Evolutionary conservation across 2,797 vertebrate genomes (phyloP).

Genomic region (Onychomys arenicola): DNA sequence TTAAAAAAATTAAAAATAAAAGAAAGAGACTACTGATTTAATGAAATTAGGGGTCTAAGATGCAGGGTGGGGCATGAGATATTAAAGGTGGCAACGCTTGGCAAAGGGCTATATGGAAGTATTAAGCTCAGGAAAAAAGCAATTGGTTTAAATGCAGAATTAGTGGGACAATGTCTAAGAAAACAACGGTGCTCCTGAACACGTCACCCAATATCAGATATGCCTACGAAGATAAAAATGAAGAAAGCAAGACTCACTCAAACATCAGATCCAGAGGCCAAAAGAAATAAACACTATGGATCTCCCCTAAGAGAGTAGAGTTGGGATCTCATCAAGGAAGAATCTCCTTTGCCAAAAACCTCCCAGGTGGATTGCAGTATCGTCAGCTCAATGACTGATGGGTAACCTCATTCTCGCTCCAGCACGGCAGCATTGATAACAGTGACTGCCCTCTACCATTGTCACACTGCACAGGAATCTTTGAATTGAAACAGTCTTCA

Average conservation of each 20-base stretch:
- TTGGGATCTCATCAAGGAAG: background rate
- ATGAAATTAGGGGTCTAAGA: background rate
- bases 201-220: background rate
- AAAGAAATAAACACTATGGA: background rate
- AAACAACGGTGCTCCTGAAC: background rate
- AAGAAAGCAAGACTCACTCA: background rate
- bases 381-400: background rate
- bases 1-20: too few species aligned
- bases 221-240: background rate
- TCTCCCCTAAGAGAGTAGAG: background rate
- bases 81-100: background rate
- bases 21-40: background rate
- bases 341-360: background rate
- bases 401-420: background rate
- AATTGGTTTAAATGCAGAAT: background rate
- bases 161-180: background rate
- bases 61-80: background rate
- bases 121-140: background rate
- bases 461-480: background rate
- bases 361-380: background rate
- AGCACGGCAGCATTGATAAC: background rate
- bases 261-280: background rate
- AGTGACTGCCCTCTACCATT: fast-evolving
- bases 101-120: background rate
- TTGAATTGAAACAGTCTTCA: background rate